Percentiles rank a stretch among this genome's conserved stretches.
Conservation (phyloP, 2,113 vertebrate genomes). For the Macrotis lagotis region DNA sequence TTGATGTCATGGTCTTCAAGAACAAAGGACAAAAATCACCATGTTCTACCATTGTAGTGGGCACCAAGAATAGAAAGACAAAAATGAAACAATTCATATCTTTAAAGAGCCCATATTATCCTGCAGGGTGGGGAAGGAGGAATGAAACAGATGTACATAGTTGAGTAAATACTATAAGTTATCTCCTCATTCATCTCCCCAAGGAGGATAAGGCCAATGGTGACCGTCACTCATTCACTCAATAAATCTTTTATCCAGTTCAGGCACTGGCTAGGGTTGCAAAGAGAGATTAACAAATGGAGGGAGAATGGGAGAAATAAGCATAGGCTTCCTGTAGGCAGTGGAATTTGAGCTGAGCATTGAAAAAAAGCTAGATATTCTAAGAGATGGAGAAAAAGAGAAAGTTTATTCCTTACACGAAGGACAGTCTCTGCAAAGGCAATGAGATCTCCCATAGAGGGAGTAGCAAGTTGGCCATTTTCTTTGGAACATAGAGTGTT, state of each 20-base stretch:
- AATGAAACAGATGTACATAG: neutral
- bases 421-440: neutral
- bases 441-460: neutral
- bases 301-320: neutral
- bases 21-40: too few species aligned
- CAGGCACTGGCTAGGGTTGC: neutral
- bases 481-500: slow-evolving; percentile 34
- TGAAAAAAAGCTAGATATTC: neutral
- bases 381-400: neutral
- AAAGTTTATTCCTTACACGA: neutral
- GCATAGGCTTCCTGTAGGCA: slow-evolving; percentile 27
- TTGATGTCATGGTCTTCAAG: too few species aligned
- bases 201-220: neutral
- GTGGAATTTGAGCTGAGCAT: neutral
- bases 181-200: neutral
- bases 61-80: neutral
- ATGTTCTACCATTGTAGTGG: neutral
- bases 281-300: neutral
- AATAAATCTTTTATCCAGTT: neutral
- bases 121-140: neutral
- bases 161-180: neutral
- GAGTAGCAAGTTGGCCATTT: neutral
- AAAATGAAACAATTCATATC: neutral
- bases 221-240: neutral
- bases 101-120: neutral